These are phyloP conservation scores for Samia ricini DNA, from an alignment of 1,140 invertebrate species.

Conservation along the genomic window DNA sequence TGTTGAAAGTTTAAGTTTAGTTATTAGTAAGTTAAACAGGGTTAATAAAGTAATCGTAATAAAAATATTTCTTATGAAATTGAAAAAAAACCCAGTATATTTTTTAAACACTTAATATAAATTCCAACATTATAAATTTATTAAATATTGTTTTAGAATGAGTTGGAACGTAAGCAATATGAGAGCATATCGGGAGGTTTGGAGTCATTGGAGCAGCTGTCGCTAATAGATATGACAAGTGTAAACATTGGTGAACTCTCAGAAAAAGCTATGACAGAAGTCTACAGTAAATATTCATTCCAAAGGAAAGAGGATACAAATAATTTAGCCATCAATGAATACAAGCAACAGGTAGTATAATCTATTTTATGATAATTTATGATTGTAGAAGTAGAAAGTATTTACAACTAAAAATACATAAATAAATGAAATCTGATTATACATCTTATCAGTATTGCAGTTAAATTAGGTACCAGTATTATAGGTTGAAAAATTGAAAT, in stretches of 20 bases:
- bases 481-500: too few species aligned
- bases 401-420: too few species aligned
- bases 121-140: too few species aligned
- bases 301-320: constrained; percentile 60
- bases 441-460: too few species aligned
- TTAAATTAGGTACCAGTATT: too few species aligned
- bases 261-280: constrained; percentile 62
- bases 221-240: constrained; percentile 34
- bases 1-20: not conserved
- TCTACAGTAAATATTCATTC: constrained; percentile 66
- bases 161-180: constrained; percentile 37
- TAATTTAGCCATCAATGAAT: constrained; percentile 54
- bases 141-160: constrained; percentile 37
- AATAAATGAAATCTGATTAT: too few species aligned
- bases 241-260: constrained; percentile 43
- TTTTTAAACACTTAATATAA: too few species aligned
- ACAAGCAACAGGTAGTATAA: constrained; percentile 48
- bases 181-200: constrained; percentile 46
- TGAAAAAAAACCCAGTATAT: too few species aligned
- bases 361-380: not conserved
- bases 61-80: not conserved
- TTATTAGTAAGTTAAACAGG: not conserved
- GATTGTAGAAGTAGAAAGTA: too few species aligned
- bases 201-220: constrained; percentile 57
- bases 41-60: not conserved